These are phyloP conservation scores for Papilio dardanus DNA, from an alignment of 1,140 invertebrate species.

Conservation along the genomic window DNA sequence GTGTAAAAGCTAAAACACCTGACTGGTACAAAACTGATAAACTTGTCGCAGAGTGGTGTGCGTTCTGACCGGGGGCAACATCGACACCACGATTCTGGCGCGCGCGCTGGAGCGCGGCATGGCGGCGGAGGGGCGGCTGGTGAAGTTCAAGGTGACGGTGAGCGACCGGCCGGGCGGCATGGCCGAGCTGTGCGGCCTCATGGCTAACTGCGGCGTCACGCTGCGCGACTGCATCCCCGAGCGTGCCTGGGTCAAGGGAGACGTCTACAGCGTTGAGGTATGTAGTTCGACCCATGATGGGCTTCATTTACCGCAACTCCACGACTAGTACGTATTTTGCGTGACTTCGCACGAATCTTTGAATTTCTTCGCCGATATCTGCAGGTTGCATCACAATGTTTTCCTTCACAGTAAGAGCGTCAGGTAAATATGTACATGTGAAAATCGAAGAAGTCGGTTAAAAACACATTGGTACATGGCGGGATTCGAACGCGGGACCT, in stretches of 20 bases:
- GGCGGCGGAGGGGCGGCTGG: constrained; percentile 92
- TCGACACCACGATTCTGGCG: constrained; percentile 95
- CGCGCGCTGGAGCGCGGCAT: constrained; percentile 94
- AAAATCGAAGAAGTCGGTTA: too few species aligned
- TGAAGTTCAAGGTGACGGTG: constrained; percentile 92
- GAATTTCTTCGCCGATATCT: too few species aligned
- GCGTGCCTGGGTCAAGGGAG: constrained; percentile 93
- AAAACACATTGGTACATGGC: too few species aligned
- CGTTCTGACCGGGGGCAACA: constrained; percentile 95
- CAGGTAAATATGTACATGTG: too few species aligned
- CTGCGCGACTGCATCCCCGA: constrained; percentile 97
- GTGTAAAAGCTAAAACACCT: background rate
- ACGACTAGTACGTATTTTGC: too few species aligned
- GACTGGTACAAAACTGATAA: background rate
- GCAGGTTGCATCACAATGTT: too few species aligned
- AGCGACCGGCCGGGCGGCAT: constrained; percentile 94
- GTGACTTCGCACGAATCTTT: too few species aligned
- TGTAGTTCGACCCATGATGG: too few species aligned
- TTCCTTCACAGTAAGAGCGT: too few species aligned
- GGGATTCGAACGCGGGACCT: too few species aligned
- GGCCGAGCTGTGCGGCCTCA: constrained; percentile 89
- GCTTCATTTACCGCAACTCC: too few species aligned
- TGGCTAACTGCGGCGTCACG: constrained; percentile 90
- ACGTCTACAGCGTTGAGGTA: constrained; percentile 92
- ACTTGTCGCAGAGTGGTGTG: constrained; percentile 87